These are phyloP conservation scores for Cygnus atratus DNA, from an alignment of 2,113 vertebrate species.

Conservation along the genomic window DNA sequence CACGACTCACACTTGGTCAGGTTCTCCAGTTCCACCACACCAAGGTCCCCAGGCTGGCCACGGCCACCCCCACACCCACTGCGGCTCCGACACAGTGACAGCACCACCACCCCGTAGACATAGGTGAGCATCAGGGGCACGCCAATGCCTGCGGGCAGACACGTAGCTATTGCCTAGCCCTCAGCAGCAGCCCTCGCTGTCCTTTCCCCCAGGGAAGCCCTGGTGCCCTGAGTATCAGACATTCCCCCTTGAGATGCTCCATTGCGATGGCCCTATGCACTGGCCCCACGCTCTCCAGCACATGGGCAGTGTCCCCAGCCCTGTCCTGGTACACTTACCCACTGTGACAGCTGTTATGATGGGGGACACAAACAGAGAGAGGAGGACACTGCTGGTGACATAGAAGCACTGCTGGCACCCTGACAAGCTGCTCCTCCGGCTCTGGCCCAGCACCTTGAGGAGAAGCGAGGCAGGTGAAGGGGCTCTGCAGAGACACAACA, in stretches of 20 bases:
- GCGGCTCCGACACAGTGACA: constrained; percentile 84
- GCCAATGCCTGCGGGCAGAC: constrained; percentile 75
- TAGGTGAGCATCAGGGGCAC: constrained; percentile 87
- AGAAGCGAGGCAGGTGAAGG: neutral
- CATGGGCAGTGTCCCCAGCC: rapidly evolving
- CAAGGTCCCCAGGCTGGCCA: constrained; percentile 71
- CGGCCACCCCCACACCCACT: constrained; percentile 77
- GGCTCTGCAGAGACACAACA: neutral
- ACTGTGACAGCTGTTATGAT: constrained; percentile 86
- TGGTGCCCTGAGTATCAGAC: neutral
- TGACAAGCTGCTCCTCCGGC: constrained; percentile 87
- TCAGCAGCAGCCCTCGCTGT: neutral
- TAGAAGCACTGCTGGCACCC: constrained; percentile 89
- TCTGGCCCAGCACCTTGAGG: constrained; percentile 82
- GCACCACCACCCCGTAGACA: constrained; percentile 84
- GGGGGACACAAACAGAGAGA: constrained; percentile 87
- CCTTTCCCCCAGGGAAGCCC: neutral
- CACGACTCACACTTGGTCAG: constrained; percentile 80
- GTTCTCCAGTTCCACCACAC: constrained; percentile 41
- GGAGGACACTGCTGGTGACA: constrained; percentile 85
- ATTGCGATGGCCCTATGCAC: neutral
- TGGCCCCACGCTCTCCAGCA: no score
- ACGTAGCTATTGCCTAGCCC: neutral
- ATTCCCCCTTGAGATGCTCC: rapidly evolving
- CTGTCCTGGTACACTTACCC: constrained; percentile 4